Evolutionary conservation across 2,888 invertebrate genomes (phyloP), one percentile per base, ranked within the genome.

Genomic region (Pyralis farinalis): DNA sequence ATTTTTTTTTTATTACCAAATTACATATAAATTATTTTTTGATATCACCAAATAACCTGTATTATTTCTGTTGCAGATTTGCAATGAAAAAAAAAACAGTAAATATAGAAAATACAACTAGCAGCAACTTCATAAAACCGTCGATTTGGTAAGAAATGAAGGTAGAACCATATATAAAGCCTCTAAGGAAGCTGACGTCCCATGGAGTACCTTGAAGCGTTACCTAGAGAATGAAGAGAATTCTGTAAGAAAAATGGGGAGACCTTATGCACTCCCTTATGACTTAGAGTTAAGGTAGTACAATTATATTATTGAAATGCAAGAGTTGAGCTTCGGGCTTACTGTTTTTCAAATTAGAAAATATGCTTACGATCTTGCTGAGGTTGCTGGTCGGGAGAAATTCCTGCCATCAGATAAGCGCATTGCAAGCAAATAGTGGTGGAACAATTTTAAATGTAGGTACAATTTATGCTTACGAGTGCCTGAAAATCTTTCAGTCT

Each of bases 161-260:
- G n/a, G n/a, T n/a, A n/a, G n/a, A n/a, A n/a, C n/a, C n/a, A n/a
- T n/a, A n/a, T n/a, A n/a, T n/a, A n/a, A n/a, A n/a, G n/a, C n/a
- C n/a, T n/a, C n/a, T n/a, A n/a, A n/a, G n/a, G n/a, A n/a, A n/a
- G n/a, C n/a, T n/a, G n/a, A n/a, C n/a, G n/a, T n/a, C n/a, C n/a
- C n/a, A n/a, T n/a, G n/a, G n/a, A n/a, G n/a, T n/a, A n/a, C n/a
- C n/a, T n/a, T n/a, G n/a, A n/a, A n/a, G n/a, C n/a, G n/a, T n/a
- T n/a, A n/a, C n/a, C n/a, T n/a, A n/a, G n/a, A n/a, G n/a, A n/a
- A n/a, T n/a, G n/a, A n/a, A n/a, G n/a, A n/a, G n/a, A n/a, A n/a
- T n/a, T n/a, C n/a, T n/a, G n/a, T n/a, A n/a, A n/a, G n/a, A n/a
- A 43, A 45, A 37, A 43, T 43, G 28, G 48, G 48, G 31, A 45